Percentiles rank a stretch among this genome's conserved stretches.
Evolutionary conservation across 2,888 invertebrate genomes (phyloP).

Genomic region (Clistopyga incitator): DNA sequence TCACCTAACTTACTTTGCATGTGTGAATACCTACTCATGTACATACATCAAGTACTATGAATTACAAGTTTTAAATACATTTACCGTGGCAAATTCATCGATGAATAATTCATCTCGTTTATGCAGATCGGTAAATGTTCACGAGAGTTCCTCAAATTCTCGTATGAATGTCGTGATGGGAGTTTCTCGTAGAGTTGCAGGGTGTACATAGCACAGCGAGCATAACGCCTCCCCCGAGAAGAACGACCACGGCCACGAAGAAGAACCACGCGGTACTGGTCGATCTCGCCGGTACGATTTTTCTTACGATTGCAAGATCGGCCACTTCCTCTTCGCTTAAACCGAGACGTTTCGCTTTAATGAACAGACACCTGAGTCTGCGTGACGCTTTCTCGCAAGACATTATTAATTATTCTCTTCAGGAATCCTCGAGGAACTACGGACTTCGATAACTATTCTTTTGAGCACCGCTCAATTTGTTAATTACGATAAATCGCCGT

Average conservation of each 20-base stretch:
- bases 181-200: slow-evolving; percentile 70
- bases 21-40: background rate
- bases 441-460: slow-evolving; percentile 17
- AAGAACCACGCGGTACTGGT: slow-evolving; percentile 72
- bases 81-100: slow-evolving; percentile 51
- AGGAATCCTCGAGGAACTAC: too few relatives aligned
- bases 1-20: background rate
- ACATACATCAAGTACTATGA: background rate
- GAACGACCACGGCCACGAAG: slow-evolving; percentile 70
- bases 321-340: slow-evolving; percentile 74
- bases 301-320: slow-evolving; percentile 75
- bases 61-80: background rate
- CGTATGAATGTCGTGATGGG: slow-evolving; percentile 65
- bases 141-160: slow-evolving; percentile 54
- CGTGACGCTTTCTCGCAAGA: slow-evolving; percentile 79
- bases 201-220: slow-evolving; percentile 76
- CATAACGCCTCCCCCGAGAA: slow-evolving; percentile 73
- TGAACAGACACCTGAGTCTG: slow-evolving; percentile 74
- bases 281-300: slow-evolving; percentile 72
- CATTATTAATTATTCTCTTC: slow-evolving; percentile 68
- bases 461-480: slow-evolving; percentile 30
- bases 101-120: slow-evolving; percentile 27
- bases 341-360: slow-evolving; percentile 76
- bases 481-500: slow-evolving; percentile 8
- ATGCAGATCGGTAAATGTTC: background rate